phyloP scores from a whole-genome alignment of 2,113 vertebrate genomes.

The Lota lota region DNA sequence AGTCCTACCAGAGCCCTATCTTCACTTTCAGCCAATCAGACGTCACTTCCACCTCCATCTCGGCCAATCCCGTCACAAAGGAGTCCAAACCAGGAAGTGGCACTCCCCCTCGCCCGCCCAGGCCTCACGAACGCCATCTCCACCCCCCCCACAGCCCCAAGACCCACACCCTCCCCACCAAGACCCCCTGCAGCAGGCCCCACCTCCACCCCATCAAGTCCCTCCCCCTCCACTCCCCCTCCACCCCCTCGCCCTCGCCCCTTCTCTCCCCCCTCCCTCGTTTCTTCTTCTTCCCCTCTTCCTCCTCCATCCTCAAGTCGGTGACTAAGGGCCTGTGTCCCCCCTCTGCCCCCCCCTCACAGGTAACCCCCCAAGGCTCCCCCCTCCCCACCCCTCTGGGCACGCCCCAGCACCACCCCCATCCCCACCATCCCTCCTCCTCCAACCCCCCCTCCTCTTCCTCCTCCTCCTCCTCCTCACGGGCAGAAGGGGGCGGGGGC shows the following conservation, averaged over 20 bases:
- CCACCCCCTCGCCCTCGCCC: conserved; percentile 77
- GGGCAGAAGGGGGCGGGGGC: conserved; percentile 74
- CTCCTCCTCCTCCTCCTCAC: conserved; percentile 77
- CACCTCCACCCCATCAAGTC: conserved; percentile 84
- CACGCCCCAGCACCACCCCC: conserved; percentile 83
- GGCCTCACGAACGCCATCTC: conserved; percentile 71
- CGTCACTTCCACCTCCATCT: conserved; percentile 63
- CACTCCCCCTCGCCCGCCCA: conserved; percentile 67
- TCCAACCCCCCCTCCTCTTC: conserved; percentile 77
- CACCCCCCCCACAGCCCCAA: conserved; percentile 70
- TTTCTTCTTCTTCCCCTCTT: conserved; percentile 79
- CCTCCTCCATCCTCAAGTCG: conserved; percentile 81
- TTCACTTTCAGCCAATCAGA: conserved; percentile 88
- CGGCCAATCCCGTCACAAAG: conserved; percentile 64
- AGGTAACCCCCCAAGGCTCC: conserved; percentile 87
- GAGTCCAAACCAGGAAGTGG: conserved; percentile 68
- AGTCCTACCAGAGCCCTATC: conserved; percentile 84
- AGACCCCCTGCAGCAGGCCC: conserved; percentile 75
- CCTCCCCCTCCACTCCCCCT: conserved; percentile 78
- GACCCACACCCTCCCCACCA: conserved; percentile 88
- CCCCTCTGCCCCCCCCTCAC: conserved; percentile 78
- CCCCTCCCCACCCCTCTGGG: conserved; percentile 85
- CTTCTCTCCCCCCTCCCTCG: conserved; percentile 76
- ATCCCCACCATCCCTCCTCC: conserved; percentile 77
- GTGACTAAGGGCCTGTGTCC: conserved; percentile 79